These are phyloP conservation scores for Lithobates pipiens DNA, from an alignment of 2,797 vertebrate species.

Conservation along the genomic window DNA sequence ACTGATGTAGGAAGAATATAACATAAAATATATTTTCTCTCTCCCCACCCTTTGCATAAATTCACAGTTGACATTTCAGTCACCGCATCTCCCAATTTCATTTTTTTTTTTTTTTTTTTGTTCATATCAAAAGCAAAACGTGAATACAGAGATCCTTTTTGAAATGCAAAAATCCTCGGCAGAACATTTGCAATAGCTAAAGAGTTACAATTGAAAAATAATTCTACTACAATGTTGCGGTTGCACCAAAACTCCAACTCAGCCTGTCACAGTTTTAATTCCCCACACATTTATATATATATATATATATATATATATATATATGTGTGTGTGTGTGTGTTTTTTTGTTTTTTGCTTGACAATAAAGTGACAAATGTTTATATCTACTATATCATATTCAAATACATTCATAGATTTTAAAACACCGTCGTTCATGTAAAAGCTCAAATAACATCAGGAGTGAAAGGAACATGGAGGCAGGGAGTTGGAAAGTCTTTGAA, in stretches of 20 bases:
- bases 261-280: background rate
- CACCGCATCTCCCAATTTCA: background rate
- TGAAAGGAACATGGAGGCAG: background rate
- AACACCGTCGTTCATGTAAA: constrained; percentile 38
- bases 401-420: constrained; percentile 63
- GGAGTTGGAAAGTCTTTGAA: background rate
- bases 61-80: background rate
- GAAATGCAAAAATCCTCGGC: constrained; percentile 59
- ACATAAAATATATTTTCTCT: background rate
- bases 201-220: constrained; percentile 46
- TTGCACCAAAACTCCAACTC: background rate
- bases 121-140: background rate
- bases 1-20: background rate
- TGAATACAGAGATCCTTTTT: background rate
- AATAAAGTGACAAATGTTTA: background rate
- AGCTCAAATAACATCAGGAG: background rate
- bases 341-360: background rate
- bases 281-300: background rate
- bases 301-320: too few species aligned
- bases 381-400: background rate
- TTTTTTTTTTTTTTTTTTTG: background rate
- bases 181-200: constrained; percentile 65
- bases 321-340: too few species aligned
- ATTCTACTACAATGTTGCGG: background rate
- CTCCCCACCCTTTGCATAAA: constrained; percentile 39